Evolutionary conservation across 2,113 vertebrate species (phyloP).

Genomic region (Boulengeromyrus knoepffleri): DNA sequence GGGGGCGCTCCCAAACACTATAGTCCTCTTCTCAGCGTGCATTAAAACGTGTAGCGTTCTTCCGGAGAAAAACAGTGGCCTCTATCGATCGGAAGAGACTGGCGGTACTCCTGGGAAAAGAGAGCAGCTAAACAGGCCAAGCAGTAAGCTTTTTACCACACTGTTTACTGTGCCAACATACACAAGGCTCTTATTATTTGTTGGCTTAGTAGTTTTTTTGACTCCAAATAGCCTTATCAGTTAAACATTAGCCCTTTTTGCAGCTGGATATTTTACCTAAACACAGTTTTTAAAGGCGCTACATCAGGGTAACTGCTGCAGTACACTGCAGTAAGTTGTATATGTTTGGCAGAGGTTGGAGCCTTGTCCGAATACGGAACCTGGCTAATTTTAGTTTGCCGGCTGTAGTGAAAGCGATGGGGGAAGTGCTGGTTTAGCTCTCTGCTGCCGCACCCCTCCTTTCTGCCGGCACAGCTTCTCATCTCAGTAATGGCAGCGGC

Average conservation of each 20-base stretch:
- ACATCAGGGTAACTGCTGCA: neutral
- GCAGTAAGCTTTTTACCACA: constrained; percentile 2
- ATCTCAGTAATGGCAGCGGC: neutral
- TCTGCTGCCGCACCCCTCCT: neutral
- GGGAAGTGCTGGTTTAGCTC: neutral
- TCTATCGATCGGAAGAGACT: neutral
- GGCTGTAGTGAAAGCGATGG: neutral
- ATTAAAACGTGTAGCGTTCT: neutral
- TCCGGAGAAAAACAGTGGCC: neutral
- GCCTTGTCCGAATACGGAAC: neutral
- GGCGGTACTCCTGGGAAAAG: neutral
- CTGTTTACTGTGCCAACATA: constrained; percentile 1
- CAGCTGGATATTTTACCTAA: neutral
- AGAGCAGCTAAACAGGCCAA: neutral
- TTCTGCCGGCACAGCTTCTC: neutral
- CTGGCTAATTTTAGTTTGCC: neutral
- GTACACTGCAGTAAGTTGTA: neutral
- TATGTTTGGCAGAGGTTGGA: neutral
- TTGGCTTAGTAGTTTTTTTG: neutral
- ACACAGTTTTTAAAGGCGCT: neutral
- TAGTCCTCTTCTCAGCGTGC: neutral
- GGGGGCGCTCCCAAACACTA: neutral
- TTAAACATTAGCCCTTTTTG: neutral
- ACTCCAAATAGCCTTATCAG: neutral
- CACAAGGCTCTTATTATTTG: neutral